Evolutionary conservation across 2,888 invertebrate genomes (phyloP), one percentile per base, ranked within the genome.

Genomic region (Melieria picta): DNA sequence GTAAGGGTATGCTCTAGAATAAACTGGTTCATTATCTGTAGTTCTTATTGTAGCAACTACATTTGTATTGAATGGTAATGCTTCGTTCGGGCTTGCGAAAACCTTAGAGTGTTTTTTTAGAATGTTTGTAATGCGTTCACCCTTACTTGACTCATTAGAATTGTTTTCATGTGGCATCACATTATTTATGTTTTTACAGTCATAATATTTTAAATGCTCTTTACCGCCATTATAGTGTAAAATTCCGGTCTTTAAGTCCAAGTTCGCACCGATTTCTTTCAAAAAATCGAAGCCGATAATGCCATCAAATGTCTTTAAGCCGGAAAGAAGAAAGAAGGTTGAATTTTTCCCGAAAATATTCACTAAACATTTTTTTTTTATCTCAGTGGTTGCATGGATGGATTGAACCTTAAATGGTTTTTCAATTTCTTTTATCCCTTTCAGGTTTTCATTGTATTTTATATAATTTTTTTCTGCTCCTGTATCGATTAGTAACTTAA

Each of bases 211-310:
- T 5, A 71, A 61, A 13, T 60, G 57, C 52, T 71, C 72, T 16
- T 55, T 16, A 10, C 70, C 61, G 9, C 60, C 64, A 30, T 74
- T 55, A 10, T 73, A 70, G 48, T 16, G 9, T 6, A 76, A 46
- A 60, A 57, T 60, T 10, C 71, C 71, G 42, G 64, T 71, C n/a
- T 47, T 43, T 0, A 75, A 1, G 57, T 75, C 64, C 9, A 74
- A 7, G 4, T 72, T 66, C 13, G 76, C 74, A 4, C 56, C 45
- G 0, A 74, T 63, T 64, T 71, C 68, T 3, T 47, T 71, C 0
- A 75, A 58, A 65, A 75, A 74, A 61, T 76, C 75, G 30, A 73
- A 73, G 1, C 73, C 76, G 1, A 75, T 75, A 6, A 75, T 77
- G 3, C 67, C 73, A 48, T 72, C 65, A 65, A 74, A 74, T 7